Base-by-base conservation (phyloP, 2,113 vertebrate genomes). In the Agelaius phoeniceus region DNA sequence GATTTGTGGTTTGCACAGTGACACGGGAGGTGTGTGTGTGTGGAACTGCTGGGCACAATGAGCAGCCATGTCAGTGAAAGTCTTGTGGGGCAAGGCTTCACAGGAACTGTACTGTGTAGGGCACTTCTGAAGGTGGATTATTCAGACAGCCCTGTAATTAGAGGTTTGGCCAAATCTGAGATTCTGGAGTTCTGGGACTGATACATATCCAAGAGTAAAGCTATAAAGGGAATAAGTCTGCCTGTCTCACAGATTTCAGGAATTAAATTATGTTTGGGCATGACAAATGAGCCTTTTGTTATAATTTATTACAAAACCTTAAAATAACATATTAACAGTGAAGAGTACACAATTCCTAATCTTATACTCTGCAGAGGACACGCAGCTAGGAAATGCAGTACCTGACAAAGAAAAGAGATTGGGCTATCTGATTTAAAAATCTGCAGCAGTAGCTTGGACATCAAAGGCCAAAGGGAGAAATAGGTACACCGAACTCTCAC, bases 11-110 rank as follows among this genome's bases (percentile, higher is more conserved):
- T 79, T 66, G 8, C 28, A 41, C 33, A 13, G 37, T 11, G 67
- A 22, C 2, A 6, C 0, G 0, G 15, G 8, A 2, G 4, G 1
- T 15, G 22, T n/a, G 76, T n/a, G 76, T 30, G 19, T 24, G 43
- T 24, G n/a, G 5, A 81, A 33, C 51, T 76, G n/a, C 48, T 82
- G 62, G 57, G 11, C 35, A 33, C 41, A 8, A 4, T 13, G 30
- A 68, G 18, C 21, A 86, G 20, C 35, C 39, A 3, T 31, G 23
- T 28, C 26, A 6, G 15, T 24, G 75, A 41, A 72, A n/a, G 58
- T 21, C 58, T 44, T 9, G 39, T 73, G 51, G 55, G 73, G 27
- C n/a, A 35, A 43, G 39, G 31, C 12, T 57, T 31, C 68, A 24
- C 18, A 59, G 68, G 26, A 67, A 16, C 21, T 39, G 18, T 66